phyloP scores from a whole-genome alignment of 2,113 vertebrate species.

The Parotia lawesii region DNA sequence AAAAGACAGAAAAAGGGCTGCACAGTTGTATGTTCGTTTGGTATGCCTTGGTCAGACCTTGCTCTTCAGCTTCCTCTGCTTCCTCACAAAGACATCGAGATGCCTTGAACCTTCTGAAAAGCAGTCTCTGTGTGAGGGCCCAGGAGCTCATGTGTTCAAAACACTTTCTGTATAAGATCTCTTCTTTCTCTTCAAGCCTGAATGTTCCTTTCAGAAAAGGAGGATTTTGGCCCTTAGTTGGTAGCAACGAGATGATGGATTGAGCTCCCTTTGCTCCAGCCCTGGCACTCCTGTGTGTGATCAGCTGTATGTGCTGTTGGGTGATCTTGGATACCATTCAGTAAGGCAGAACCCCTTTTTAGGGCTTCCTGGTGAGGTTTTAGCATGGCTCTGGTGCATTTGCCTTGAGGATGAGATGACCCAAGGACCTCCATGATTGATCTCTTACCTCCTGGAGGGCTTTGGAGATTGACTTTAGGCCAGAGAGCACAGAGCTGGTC shows the following conservation, averaged over 20 bases:
- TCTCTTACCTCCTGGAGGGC: background rate
- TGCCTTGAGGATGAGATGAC: background rate
- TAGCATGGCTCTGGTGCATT: accelerated
- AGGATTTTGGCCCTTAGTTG: background rate
- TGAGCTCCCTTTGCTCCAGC: background rate
- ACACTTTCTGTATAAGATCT: background rate
- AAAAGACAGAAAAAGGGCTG: background rate
- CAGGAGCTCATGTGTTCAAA: background rate
- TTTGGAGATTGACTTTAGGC: background rate
- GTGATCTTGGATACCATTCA: background rate
- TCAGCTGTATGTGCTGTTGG: background rate
- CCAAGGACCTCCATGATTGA: accelerated
- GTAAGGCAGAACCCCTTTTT: background rate
- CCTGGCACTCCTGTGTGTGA: accelerated
- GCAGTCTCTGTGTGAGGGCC: background rate
- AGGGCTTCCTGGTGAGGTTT: background rate
- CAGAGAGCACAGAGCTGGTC: background rate
- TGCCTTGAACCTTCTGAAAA: background rate
- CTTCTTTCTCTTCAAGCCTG: background rate
- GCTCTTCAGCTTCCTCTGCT: background rate
- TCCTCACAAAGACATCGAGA: background rate
- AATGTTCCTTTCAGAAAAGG: background rate
- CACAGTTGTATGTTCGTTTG: background rate
- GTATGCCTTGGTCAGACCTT: background rate
- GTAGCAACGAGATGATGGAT: background rate